phyloP scores from a whole-genome alignment of 2,113 vertebrate genomes.

The Loxodonta africana region DNA sequence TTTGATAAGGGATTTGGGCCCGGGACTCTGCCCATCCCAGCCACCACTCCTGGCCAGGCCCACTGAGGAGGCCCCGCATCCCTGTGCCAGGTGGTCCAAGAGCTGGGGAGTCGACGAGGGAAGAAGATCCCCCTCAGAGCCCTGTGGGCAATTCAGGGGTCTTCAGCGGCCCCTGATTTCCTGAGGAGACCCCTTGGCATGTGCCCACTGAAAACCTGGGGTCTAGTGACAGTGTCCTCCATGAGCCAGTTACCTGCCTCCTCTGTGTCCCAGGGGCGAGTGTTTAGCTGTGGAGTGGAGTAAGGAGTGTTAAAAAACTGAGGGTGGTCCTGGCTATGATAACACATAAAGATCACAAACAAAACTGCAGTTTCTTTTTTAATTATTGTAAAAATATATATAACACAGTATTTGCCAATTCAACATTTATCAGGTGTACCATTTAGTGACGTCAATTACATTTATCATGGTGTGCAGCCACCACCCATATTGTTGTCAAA shows the following conservation, averaged over 20 bases:
- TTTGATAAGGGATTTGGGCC: background rate
- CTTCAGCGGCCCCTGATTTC: background rate
- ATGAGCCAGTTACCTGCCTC: background rate
- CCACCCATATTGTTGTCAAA: no score
- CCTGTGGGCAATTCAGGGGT: background rate
- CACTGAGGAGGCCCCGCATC: background rate
- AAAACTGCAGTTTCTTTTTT: no score
- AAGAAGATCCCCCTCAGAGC: background rate
- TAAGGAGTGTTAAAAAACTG: background rate
- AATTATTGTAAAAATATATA: no score
- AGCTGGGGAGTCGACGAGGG: background rate
- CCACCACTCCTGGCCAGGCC: accelerated
- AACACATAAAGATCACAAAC: no score
- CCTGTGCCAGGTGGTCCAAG: background rate
- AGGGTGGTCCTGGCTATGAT: background rate
- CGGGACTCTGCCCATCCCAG: background rate
- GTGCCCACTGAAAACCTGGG: background rate
- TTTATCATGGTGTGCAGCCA: no score
- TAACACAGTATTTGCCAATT: no score
- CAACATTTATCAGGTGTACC: no score
- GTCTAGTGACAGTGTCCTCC: background rate
- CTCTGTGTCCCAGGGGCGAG: background rate
- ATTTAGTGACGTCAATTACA: no score
- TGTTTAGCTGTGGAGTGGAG: background rate
- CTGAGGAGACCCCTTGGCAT: background rate